Conservation (phyloP, 2,113 vertebrate species). For the Riparia riparia region DNA sequence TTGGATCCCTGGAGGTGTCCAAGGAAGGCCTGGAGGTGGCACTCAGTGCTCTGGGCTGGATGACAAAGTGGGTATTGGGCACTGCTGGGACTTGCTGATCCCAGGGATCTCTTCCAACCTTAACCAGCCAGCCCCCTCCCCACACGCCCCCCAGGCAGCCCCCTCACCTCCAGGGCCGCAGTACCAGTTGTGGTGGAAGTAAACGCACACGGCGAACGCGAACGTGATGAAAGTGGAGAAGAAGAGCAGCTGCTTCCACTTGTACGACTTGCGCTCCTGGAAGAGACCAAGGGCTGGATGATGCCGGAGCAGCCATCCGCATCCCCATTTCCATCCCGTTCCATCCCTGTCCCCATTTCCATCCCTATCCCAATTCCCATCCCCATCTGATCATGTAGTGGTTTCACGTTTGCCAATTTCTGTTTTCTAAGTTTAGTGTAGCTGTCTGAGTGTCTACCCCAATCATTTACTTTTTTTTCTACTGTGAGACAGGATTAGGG, state of each 20-base stretch:
- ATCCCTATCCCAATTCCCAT: not conserved
- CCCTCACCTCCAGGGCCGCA: conserved; percentile 89
- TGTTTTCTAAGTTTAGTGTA: too few relatives aligned
- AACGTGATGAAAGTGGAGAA: conserved; percentile 84
- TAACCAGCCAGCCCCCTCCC: not conserved
- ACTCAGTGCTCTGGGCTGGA: not conserved
- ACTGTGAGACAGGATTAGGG: too few relatives aligned
- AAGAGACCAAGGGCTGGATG: not conserved
- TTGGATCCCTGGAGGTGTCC: not conserved
- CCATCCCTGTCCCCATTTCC: not conserved
- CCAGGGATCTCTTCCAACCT: not conserved
- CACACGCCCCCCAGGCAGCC: rapidly evolving
- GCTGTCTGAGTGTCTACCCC: too few relatives aligned
- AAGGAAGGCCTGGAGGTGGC: rapidly evolving
- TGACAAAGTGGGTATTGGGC: not conserved
- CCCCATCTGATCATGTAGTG: too few relatives aligned
- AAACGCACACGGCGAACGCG: conserved; percentile 79
- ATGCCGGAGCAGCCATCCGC: not conserved
- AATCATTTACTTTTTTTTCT: too few relatives aligned
- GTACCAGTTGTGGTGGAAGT: conserved; percentile 90
- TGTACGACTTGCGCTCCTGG: conserved; percentile 88
- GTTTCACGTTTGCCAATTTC: too few relatives aligned
- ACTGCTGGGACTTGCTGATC: not conserved
- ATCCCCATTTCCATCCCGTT: not conserved
- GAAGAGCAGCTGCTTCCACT: conserved; percentile 88